Evolutionary conservation across 2,888 invertebrate genomes (phyloP).

Genomic region (Eurois occulta): DNA sequence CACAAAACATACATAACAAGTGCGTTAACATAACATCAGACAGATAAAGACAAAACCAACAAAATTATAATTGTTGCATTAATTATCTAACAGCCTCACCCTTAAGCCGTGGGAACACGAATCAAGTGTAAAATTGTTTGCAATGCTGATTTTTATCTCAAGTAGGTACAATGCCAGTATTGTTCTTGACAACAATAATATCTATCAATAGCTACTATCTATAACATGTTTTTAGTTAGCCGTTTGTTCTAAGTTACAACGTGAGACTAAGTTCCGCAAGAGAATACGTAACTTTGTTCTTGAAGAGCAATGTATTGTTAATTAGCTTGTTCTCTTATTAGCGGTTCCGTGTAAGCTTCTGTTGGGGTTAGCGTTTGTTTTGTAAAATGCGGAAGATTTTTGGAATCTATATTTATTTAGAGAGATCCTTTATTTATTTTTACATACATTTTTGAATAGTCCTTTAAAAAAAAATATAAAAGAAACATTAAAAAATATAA

Average conservation of each 20-base stretch:
- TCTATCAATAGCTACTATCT: slow-evolving; percentile 50
- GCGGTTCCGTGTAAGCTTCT: slow-evolving; percentile 9
- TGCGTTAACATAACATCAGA: background rate
- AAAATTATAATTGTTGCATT: slow-evolving; percentile 11
- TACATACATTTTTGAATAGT: too few species aligned
- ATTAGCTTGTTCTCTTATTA: slow-evolving; percentile 33
- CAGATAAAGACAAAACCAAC: background rate
- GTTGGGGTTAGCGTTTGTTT: background rate
- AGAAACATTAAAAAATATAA: too few species aligned
- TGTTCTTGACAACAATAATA: slow-evolving; percentile 55
- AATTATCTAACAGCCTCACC: slow-evolving; percentile 19
- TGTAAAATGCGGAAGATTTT: background rate
- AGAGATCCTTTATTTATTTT: too few species aligned
- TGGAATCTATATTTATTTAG: background rate
- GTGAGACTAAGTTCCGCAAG: slow-evolving; percentile 47
- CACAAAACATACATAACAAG: background rate
- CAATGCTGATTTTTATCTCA: slow-evolving; percentile 55
- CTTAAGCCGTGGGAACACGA: slow-evolving; percentile 56
- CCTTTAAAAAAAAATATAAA: too few species aligned
- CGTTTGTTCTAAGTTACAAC: slow-evolving; percentile 36
- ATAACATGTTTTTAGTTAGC: slow-evolving; percentile 42
- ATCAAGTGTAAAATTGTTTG: slow-evolving; percentile 61
- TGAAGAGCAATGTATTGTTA: slow-evolving; percentile 24
- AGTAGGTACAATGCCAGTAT: slow-evolving; percentile 56
- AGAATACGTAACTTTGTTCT: slow-evolving; percentile 29